Conservation (phyloP, 2,797 vertebrate genomes). For the Neoniphon sammara region DNA sequence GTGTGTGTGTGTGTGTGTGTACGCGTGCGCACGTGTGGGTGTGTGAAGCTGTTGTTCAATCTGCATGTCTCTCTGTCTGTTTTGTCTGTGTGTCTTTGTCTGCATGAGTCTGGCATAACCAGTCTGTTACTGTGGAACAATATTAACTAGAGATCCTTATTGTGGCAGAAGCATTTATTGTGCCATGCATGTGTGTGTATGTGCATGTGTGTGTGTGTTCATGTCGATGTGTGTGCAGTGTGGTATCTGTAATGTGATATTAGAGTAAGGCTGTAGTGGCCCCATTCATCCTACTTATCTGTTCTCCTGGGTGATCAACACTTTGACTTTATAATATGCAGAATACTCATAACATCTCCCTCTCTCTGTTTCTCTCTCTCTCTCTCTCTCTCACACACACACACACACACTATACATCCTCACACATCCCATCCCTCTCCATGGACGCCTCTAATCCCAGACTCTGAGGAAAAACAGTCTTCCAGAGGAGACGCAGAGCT, state of each 20-base stretch:
- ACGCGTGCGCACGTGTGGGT: no score
- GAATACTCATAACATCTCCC: neutral
- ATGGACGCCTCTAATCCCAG: conserved; percentile 41
- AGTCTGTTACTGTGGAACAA: no score
- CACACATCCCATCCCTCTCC: conserved; percentile 7
- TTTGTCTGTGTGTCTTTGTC: neutral
- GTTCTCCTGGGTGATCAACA: conserved; percentile 5
- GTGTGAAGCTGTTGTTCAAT: neutral
- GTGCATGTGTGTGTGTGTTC: conserved; percentile 3
- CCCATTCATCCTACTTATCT: neutral
- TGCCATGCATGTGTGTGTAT: conserved; percentile 2
- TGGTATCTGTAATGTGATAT: neutral
- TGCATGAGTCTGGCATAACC: neutral
- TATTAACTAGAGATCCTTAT: no score
- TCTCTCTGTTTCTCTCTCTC: neutral
- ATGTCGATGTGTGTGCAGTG: neutral
- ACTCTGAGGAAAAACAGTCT: conserved; percentile 41
- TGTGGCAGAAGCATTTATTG: no score
- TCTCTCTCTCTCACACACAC: conserved; percentile 1
- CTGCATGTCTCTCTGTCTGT: neutral
- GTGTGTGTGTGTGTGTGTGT: no score
- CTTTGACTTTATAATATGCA: neutral
- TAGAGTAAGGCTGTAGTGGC: neutral
- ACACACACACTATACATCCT: neutral
- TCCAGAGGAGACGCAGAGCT: conserved; percentile 22